phyloP scores from a whole-genome alignment of 2,888 invertebrate species.

The Chloromyia formosa region DNA sequence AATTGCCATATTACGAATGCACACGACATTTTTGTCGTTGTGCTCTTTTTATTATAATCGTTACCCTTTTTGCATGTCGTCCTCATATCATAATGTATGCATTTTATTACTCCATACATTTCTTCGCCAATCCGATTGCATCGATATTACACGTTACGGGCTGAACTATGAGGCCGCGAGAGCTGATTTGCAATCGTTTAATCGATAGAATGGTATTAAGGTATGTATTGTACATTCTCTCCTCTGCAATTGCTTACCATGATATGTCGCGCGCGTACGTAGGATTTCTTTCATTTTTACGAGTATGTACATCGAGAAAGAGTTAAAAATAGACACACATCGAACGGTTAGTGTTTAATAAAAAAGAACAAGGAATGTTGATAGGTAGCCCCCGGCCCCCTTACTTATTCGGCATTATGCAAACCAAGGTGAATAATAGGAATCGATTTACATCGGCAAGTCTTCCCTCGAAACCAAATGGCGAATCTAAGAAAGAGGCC shows the following conservation, averaged over 20 bases:
- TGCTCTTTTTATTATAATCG: too few species aligned
- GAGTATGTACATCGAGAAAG: neutral
- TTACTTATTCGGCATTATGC: neutral
- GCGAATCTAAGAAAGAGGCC: slow-evolving; percentile 7
- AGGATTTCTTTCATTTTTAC: neutral
- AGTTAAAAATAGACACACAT: neutral
- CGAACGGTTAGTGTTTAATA: neutral
- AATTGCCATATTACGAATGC: too few species aligned
- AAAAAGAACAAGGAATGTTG: neutral
- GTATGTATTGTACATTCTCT: too few species aligned
- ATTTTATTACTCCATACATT: neutral
- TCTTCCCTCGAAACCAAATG: neutral
- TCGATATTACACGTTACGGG: too few species aligned
- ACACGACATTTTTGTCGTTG: too few species aligned
- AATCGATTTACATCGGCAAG: slow-evolving; percentile 28
- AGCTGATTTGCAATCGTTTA: slow-evolving; percentile 22
- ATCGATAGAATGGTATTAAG: slow-evolving; percentile 17
- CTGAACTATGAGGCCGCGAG: neutral
- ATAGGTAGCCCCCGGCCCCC: too few species aligned
- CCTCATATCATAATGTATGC: slow-evolving; percentile 20
- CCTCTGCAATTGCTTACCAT: neutral
- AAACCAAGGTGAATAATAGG: slow-evolving; percentile 5
- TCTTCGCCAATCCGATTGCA: too few species aligned
- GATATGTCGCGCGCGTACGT: neutral
- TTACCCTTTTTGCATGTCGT: neutral